Conservation (phyloP, 2,113 vertebrate species). For the Mastomys natalensis region DNA sequence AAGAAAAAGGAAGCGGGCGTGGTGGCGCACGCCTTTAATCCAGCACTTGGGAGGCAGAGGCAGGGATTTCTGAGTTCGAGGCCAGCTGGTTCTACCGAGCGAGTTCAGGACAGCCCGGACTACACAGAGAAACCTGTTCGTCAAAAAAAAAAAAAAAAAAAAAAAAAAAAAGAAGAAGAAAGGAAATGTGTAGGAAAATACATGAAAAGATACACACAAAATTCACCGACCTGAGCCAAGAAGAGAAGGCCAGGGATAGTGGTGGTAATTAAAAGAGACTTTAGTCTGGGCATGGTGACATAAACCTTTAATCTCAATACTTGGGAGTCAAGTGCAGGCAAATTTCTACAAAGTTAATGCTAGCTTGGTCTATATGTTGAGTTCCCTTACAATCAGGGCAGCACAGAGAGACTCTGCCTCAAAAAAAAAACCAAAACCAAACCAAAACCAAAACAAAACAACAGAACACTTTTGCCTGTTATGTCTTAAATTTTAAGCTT, state of each 20-base stretch:
- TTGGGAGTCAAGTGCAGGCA: background rate
- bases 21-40: too few relatives aligned
- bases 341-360: background rate
- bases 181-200: background rate
- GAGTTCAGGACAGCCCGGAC: too few relatives aligned
- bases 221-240: background rate
- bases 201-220: background rate
- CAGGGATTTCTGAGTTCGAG: too few relatives aligned
- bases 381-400: background rate
- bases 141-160: too few relatives aligned
- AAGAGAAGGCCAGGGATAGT: background rate
- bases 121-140: too few relatives aligned
- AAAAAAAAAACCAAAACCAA: background rate
- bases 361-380: background rate
- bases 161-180: too few relatives aligned
- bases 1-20: slow-evolving; percentile 22
- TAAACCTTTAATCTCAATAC: background rate
- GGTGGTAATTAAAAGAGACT: background rate
- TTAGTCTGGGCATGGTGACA: background rate
- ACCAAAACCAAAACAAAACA: too few relatives aligned
- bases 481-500: background rate
- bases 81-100: too few relatives aligned
- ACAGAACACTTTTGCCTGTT: background rate
- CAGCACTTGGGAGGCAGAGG: too few relatives aligned
- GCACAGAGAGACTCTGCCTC: background rate